Base-by-base conservation (phyloP, 2,113 vertebrate species). In the Takifugu bimaculatus region DNA sequence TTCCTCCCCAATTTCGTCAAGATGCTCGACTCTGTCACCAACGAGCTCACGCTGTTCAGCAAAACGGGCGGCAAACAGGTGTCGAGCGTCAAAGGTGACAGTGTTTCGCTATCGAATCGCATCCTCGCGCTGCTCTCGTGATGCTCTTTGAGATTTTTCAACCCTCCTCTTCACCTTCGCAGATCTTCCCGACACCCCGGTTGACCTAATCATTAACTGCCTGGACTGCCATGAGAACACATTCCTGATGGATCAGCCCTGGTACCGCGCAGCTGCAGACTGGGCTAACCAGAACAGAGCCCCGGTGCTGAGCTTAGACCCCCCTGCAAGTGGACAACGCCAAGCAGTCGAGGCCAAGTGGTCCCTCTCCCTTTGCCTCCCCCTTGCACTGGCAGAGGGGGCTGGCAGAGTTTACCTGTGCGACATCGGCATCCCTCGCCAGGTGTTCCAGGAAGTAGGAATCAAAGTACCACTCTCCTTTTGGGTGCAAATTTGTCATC, bases 211-310 rank as follows among this genome's bases (percentile, higher is more conserved):
- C 74, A 97, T 99, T 78, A 97, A 96, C 91, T 98, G 96, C 83
- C 90, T 99, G 80, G 96, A 98, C 87, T 98, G 95, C 70, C 95
- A 97, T 0, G 95, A 98, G 68, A 98, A 96, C 29, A 93, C 94
- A 80, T 97, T 96, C 65, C 85, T 98, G 80, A 86, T 95, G 66
- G 97, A 98, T 74, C 97, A 98, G 85, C 95, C 94, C 0, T 99
- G 97, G 97, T 97, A 99, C 89, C 91, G 91, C 75, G 94, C 93
- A 0, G 95, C 95, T 0, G 95, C 95, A 54, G 93, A 96, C 85
- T 99, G 97, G 97, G 96, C 96, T 42, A 98, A 97, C 83, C 93
- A 94, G 88, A 99, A 98, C 88, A 88, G 96, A 26, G 96, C 97
- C 0, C 96, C 96, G 0, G 94, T 99, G 39, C 93, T 99, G 71